phyloP scores from a whole-genome alignment of 2,888 invertebrate species.

The Sipha maydis region DNA sequence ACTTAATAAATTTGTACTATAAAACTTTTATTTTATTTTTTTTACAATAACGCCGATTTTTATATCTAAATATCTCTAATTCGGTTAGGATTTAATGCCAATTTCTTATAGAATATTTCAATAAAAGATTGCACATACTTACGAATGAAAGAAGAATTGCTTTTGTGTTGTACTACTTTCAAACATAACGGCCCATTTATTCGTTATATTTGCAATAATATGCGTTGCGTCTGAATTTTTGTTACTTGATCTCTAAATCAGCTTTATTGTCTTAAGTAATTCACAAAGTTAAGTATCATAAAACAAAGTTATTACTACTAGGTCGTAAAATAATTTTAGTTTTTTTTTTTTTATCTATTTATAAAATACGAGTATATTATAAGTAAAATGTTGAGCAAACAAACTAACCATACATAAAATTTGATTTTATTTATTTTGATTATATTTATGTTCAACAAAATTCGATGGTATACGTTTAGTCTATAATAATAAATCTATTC shows the following conservation, averaged over 20 bases:
- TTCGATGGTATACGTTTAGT: too few species aligned
- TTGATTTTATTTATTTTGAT: too few species aligned
- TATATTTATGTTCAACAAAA: too few species aligned
- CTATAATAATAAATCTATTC: too few species aligned
- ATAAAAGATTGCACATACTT: not conserved
- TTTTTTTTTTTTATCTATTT: not conserved
- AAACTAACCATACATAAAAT: too few species aligned
- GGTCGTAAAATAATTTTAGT: not conserved
- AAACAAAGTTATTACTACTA: conserved; percentile 8
- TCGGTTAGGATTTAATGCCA: not conserved
- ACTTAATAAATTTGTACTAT: not conserved
- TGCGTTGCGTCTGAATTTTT: not conserved
- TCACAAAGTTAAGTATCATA: not conserved
- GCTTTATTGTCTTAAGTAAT: not conserved
- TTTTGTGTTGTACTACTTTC: conserved; percentile 2
- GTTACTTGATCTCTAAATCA: not conserved
- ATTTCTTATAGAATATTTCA: not conserved
- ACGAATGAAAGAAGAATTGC: not conserved
- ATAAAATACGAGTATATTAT: too few species aligned
- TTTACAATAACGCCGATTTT: not conserved
- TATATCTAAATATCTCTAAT: not conserved
- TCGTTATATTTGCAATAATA: too few species aligned
- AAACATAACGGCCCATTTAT: not conserved
- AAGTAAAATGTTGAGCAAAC: too few species aligned
- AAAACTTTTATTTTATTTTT: not conserved